A percentile compares a stretch with the other conserved stretches of the same genome.
Evolutionary conservation across 2,113 vertebrate genomes (phyloP).

Genomic region (Trinectes maculatus): DNA sequence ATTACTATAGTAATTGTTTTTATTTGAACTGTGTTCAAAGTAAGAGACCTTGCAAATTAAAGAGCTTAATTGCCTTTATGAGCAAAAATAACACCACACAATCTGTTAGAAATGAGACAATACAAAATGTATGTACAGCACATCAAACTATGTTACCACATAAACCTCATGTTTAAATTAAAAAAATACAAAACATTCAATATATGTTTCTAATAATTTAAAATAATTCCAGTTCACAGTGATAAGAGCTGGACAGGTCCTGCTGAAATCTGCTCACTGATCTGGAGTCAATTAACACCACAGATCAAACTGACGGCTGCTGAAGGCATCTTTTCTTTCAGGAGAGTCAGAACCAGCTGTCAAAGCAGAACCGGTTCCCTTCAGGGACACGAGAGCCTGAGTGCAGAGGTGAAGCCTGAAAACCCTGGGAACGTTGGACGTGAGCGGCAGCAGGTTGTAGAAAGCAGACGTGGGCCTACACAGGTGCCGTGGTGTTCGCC

Average conservation of each 20-base stretch:
- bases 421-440: no score
- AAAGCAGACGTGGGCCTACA: slow-evolving; percentile 6
- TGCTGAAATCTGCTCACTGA: background rate
- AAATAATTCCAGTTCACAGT: slow-evolving; percentile 14
- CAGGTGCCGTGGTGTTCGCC: slow-evolving; percentile 79
- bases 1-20: no score
- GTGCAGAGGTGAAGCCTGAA: background rate
- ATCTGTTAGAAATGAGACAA: slow-evolving; percentile 29
- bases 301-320: no score
- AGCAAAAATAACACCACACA: slow-evolving; percentile 22
- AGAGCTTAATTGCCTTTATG: no score
- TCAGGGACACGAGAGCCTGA: no score
- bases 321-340: no score
- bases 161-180: slow-evolving; percentile 46
- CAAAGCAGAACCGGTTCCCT: no score
- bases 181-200: slow-evolving; percentile 18
- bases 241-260: background rate
- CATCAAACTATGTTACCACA: slow-evolving; percentile 8
- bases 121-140: slow-evolving; percentile 54
- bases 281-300: background rate
- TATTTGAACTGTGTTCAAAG: no score
- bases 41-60: no score
- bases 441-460: background rate
- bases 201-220: background rate
- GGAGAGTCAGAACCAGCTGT: no score